Evolutionary conservation across 2,797 vertebrate species (phyloP).

Genomic region (Pempheris klunzingeri): DNA sequence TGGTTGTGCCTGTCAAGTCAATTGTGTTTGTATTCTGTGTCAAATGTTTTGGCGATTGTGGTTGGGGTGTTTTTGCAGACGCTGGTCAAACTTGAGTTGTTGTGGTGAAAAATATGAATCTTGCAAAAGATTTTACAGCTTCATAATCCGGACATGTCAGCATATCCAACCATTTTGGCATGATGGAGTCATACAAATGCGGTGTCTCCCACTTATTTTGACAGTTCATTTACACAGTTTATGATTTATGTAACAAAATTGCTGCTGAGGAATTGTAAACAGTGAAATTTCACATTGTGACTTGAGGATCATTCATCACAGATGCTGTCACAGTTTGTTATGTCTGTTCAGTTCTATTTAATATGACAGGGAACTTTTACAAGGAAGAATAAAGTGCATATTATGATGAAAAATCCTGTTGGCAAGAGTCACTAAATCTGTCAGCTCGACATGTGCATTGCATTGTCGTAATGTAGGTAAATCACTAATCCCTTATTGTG

Average conservation of each 20-base stretch:
- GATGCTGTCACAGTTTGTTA: slow-evolving; percentile 70
- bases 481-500: slow-evolving; percentile 69
- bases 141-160: slow-evolving; percentile 54
- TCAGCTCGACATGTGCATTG: slow-evolving; percentile 57
- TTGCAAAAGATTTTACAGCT: slow-evolving; percentile 27
- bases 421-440: slow-evolving; percentile 68
- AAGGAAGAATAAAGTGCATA: slow-evolving; percentile 65
- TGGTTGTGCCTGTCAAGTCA: not conserved
- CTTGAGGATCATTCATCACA: slow-evolving; percentile 71
- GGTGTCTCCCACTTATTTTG: slow-evolving; percentile 57
- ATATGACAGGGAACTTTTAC: slow-evolving; percentile 75
- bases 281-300: slow-evolving; percentile 69
- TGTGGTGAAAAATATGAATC: slow-evolving; percentile 31
- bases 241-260: slow-evolving; percentile 74
- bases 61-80: slow-evolving; percentile 22
- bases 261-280: slow-evolving; percentile 73
- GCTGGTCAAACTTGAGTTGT: slow-evolving; percentile 29
- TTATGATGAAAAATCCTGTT: slow-evolving; percentile 68
- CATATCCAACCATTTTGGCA: slow-evolving; percentile 40
- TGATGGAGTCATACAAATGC: slow-evolving; percentile 38
- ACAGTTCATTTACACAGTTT: slow-evolving; percentile 67
- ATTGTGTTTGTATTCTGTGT: slow-evolving; percentile 33
- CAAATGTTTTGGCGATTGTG: slow-evolving; percentile 24
- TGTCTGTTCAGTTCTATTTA: slow-evolving; percentile 63
- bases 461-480: slow-evolving; percentile 65